A percentile compares a stretch with the other conserved stretches of the same genome.
phyloP scores from a whole-genome alignment of 2,888 invertebrate genomes.

The Pseudanteris insignis region DNA sequence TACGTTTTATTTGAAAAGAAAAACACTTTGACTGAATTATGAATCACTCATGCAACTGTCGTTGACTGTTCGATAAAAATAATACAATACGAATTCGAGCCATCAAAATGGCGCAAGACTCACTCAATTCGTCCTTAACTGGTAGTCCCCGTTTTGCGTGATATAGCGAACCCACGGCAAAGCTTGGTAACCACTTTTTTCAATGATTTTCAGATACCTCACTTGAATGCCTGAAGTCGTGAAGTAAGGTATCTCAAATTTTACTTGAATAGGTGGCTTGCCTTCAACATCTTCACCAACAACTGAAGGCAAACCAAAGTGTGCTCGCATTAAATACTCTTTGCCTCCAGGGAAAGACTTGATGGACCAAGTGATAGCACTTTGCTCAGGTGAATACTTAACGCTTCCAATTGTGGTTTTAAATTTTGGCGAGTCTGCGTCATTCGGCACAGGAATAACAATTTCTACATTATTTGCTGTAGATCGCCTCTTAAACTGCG shows the following conservation, averaged over 20 bases:
- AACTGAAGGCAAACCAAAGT: constrained; percentile 96
- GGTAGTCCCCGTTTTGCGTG: constrained; percentile 99
- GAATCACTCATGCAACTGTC: too few relatives aligned
- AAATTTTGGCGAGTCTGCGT: constrained; percentile 98
- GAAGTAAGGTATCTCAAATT: constrained; percentile 99
- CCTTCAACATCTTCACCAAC: constrained; percentile 94
- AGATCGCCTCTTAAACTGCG: constrained; percentile 96
- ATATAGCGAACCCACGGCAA: constrained; percentile 99
- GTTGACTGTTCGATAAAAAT: too few relatives aligned
- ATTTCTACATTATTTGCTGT: constrained; percentile 99
- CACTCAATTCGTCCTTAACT: constrained; percentile 90
- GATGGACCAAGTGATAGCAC: constrained; percentile 96
- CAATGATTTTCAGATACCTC: constrained; percentile 96
- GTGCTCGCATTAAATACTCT: constrained; percentile 97
- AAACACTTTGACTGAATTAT: neutral
- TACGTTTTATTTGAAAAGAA: too few relatives aligned
- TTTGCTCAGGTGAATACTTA: constrained; percentile 96
- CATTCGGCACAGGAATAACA: constrained; percentile 93
- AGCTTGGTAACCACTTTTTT: constrained; percentile 98
- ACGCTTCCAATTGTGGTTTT: constrained; percentile 97
- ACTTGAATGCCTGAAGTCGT: constrained; percentile 98
- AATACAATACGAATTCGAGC: constrained; percentile 1
- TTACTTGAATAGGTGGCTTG: constrained; percentile 97
- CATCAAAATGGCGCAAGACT: too few relatives aligned
- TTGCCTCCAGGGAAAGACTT: constrained; percentile 98